Base-by-base conservation (phyloP, 2,797 vertebrate genomes). In the Gallirallus australis region DNA sequence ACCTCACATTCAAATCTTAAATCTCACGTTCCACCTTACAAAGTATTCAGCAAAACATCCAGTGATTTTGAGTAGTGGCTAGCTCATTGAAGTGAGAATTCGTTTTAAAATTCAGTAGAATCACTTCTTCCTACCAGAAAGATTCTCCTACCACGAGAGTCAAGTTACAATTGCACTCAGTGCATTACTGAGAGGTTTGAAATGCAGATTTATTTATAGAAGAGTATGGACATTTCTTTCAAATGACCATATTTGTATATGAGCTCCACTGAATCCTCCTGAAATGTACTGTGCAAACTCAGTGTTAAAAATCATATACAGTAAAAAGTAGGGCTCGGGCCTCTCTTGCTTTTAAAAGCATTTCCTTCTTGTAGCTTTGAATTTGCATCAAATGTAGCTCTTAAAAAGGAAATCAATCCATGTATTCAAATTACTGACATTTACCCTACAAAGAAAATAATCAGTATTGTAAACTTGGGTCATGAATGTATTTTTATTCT, bases 381-480 rank as follows among this genome's bases (percentile, higher is more conserved):
- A 59, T 27, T 71, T 93, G 42, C 73, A 86, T n/a, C 48, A 93
- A 80, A 91, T 30, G 14, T 45, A 82, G 31, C 19, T 5, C 21
- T 54, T 80, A 83, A 77, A 94, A 95, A 86, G 20, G 42, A 86
- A 82, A 91, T 73, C 9, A 82, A 42, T 35, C 56, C n/a, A 48
- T 15, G 48, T 59, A 76, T 89, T 90, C 59, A 79, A 92, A 91
- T 87, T 82, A 86, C 65, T 66, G 81, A 63, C 57, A 82, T 84
- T 77, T 92, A 72, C 42, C 30, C 30, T 65, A 73, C 12, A 95
- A 60, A 57, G 37, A 84, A 94, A 94, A 88, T 57, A 87, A 92
- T 77, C 60, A 76, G 31, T 76, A 85, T 47, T 91, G 56, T 85
- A 84, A 96, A 94, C 52, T 47, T 40, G 40, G 48, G 42, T 73